Evolutionary conservation across 1,140 invertebrate species (phyloP).

Genomic region (Papilio machaon): DNA sequence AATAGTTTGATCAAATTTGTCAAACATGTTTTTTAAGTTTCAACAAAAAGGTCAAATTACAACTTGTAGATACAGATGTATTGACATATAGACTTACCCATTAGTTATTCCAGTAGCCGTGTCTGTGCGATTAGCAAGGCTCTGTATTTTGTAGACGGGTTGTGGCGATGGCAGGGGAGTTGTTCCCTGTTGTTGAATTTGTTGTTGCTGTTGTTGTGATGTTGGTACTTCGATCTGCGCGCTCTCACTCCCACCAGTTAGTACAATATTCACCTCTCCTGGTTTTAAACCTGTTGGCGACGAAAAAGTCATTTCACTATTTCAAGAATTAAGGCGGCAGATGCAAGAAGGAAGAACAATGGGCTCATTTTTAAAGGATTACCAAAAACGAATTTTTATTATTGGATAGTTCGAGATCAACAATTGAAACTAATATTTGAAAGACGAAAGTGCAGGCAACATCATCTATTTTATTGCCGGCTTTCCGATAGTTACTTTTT

Average conservation of each 20-base stretch:
- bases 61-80: not conserved
- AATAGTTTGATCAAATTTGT: not conserved
- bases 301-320: too few species aligned
- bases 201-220: not conserved
- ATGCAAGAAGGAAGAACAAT: too few species aligned
- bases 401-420: too few species aligned
- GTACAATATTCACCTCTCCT: constrained; percentile 72
- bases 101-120: constrained; percentile 44
- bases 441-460: too few species aligned
- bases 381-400: too few species aligned
- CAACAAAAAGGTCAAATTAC: too few species aligned
- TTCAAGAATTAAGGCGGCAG: too few species aligned
- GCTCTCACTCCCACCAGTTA: constrained; percentile 57
- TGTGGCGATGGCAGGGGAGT: constrained; percentile 33
- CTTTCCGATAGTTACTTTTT: too few species aligned
- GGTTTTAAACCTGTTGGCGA: too few species aligned
- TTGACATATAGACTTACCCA: constrained; percentile 37
- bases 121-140: constrained; percentile 64
- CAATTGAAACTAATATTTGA: too few species aligned
- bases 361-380: too few species aligned
- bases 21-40: not conserved
- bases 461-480: too few species aligned
- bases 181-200: not conserved
- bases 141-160: constrained; percentile 66
- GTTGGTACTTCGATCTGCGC: constrained; percentile 24